Percentiles rank a stretch among this genome's conserved stretches.
These are phyloP conservation scores for Mycogona germanica DNA, from an alignment of 2,888 invertebrate species.

Conservation along the genomic window DNA sequence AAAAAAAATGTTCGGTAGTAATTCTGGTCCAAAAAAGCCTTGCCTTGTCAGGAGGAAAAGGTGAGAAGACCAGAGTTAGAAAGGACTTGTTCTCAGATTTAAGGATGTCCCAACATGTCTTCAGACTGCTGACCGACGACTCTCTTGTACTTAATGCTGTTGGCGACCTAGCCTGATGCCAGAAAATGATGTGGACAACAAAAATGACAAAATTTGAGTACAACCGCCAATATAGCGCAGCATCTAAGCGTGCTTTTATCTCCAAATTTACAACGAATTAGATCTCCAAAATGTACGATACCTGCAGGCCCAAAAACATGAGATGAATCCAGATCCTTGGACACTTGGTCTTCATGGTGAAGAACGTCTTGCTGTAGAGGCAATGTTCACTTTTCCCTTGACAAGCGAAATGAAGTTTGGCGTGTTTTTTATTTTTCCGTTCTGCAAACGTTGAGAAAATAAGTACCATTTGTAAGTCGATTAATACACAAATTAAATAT, in stretches of 20 bases:
- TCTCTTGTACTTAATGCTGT: conserved; percentile 69
- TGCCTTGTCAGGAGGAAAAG: conserved; percentile 80
- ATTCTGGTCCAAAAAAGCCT: not conserved
- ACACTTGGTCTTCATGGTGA: conserved; percentile 58
- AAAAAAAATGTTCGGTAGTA: conserved; percentile 5
- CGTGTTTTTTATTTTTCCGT: conserved; percentile 68
- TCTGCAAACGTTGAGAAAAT: conserved; percentile 40
- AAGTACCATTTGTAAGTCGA: not conserved
- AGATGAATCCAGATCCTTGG: conserved; percentile 89
- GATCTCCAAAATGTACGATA: too few species aligned
- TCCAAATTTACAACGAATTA: conserved; percentile 29
- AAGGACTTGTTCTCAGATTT: conserved; percentile 83
- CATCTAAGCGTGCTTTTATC: too few species aligned
- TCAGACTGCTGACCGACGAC: conserved; percentile 65
- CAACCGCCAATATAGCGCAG: too few species aligned
- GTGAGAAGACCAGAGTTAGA: conserved; percentile 80
- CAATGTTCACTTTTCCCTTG: conserved; percentile 72
- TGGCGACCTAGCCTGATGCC: conserved; percentile 49
- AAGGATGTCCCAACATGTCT: conserved; percentile 89
- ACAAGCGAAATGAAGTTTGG: conserved; percentile 80
- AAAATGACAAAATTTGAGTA: not conserved
- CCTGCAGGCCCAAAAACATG: conserved; percentile 87
- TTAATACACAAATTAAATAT: not conserved
- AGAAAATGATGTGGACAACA: not conserved
- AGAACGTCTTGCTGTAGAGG: conserved; percentile 53